phyloP scores from a whole-genome alignment of 1,140 invertebrate species.

The Tyrophagus putrescentiae region DNA sequence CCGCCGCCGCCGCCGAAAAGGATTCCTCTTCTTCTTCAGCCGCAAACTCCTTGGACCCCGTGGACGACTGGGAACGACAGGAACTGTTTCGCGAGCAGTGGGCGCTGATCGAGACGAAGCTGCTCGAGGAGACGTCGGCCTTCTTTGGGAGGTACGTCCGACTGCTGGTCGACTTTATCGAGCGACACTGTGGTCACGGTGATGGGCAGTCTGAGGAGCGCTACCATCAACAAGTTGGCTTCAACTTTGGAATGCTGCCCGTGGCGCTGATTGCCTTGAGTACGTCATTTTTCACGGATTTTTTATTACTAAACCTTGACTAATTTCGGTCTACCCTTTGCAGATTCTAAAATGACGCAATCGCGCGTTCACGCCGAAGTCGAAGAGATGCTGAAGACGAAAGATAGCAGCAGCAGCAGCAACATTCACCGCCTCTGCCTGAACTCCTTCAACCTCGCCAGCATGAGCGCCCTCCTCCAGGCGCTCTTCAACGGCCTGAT shows the following conservation, averaged over 20 bases:
- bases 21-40: conserved; percentile 73
- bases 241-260: background rate
- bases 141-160: background rate
- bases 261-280: background rate
- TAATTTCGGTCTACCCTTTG: background rate
- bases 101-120: background rate
- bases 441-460: background rate
- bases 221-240: background rate
- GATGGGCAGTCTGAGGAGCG: background rate
- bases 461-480: background rate
- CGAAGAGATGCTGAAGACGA: background rate
- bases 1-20: conserved; percentile 57
- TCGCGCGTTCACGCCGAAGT: background rate
- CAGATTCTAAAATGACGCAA: conserved; percentile 8
- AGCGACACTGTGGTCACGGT: background rate
- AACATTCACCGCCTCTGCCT: background rate
- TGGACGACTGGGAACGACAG: conserved; percentile 37
- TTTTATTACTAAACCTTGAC: background rate
- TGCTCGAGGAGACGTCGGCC: background rate
- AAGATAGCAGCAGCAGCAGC: background rate
- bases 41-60: conserved; percentile 81
- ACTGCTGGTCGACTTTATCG: background rate
- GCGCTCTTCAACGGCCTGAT: background rate
- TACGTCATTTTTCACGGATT: too few species aligned
- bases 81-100: background rate